Evolutionary conservation across 2,797 vertebrate genomes (phyloP).

Genomic region (Clarias fuscus): DNA sequence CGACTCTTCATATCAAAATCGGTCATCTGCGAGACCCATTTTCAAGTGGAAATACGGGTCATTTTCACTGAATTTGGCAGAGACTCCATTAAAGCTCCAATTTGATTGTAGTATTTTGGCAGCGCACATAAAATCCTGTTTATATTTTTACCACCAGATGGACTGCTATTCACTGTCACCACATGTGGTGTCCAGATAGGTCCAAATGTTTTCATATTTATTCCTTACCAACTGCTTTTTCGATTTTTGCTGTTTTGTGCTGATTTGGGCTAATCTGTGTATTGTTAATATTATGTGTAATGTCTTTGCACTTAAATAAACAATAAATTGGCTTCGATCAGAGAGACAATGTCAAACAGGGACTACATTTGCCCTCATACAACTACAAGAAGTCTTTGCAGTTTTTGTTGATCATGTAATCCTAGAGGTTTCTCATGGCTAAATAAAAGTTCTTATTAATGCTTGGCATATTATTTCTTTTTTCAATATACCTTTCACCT

Average conservation of each 20-base stretch:
- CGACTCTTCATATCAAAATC: constrained; percentile 51
- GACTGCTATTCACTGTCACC: constrained; percentile 9
- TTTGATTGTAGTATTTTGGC: constrained; percentile 46
- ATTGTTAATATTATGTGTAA: background rate
- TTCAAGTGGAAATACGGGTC: constrained; percentile 54
- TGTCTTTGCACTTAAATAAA: constrained; percentile 8
- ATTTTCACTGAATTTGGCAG: constrained; percentile 54
- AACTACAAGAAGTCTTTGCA: background rate
- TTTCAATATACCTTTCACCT: background rate
- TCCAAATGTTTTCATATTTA: constrained; percentile 1
- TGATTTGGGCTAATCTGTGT: background rate
- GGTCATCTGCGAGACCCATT: constrained; percentile 54
- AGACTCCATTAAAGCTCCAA: constrained; percentile 40
- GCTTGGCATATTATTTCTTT: background rate
- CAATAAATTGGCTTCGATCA: background rate
- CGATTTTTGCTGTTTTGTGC: background rate
- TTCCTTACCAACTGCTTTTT: background rate
- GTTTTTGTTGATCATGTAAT: background rate
- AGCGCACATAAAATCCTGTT: constrained; percentile 28
- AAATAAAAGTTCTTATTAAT: constrained; percentile 3
- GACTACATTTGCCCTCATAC: background rate
- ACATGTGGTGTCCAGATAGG: constrained; percentile 18
- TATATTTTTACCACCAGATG: constrained; percentile 16
- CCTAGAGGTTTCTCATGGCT: background rate
- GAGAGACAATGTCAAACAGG: background rate